Conservation (phyloP, 1,140 invertebrate genomes). For the Brachionus plicatilis region DNA sequence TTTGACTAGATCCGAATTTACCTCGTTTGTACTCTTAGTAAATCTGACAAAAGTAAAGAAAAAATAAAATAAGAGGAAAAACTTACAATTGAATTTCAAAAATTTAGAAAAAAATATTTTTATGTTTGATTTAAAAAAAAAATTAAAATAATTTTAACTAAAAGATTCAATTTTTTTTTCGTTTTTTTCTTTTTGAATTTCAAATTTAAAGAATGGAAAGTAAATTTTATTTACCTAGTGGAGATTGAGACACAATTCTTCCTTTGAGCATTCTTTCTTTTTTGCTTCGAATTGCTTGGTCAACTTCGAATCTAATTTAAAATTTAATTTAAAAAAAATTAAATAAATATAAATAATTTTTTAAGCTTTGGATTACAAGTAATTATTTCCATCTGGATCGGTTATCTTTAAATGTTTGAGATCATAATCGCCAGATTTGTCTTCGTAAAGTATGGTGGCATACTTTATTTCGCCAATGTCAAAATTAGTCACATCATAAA, state of each 20-base stretch:
- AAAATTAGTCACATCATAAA: constrained; percentile 1
- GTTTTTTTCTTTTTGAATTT: background rate
- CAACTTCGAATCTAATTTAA: background rate
- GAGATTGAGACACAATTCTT: constrained; percentile 2
- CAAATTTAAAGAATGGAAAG: no score
- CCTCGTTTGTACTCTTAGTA: no score
- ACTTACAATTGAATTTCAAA: no score
- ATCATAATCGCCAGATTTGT: background rate
- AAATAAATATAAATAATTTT: no score
- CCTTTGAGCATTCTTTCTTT: constrained; percentile 19
- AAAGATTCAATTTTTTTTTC: background rate
- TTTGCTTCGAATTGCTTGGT: background rate
- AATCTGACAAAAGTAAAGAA: no score
- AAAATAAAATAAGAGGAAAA: no score
- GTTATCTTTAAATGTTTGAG: background rate
- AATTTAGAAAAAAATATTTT: no score
- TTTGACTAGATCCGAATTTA: no score
- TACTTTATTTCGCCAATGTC: constrained; percentile 26
- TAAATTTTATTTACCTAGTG: background rate
- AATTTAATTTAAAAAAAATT: background rate
- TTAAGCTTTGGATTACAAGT: background rate
- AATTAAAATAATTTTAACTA: background rate
- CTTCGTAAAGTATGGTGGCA: background rate
- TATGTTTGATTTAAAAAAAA: no score
- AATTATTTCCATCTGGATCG: background rate